These are phyloP conservation scores for Ochotona princeps DNA, from an alignment of 2,113 vertebrate species.

Conservation along the genomic window DNA sequence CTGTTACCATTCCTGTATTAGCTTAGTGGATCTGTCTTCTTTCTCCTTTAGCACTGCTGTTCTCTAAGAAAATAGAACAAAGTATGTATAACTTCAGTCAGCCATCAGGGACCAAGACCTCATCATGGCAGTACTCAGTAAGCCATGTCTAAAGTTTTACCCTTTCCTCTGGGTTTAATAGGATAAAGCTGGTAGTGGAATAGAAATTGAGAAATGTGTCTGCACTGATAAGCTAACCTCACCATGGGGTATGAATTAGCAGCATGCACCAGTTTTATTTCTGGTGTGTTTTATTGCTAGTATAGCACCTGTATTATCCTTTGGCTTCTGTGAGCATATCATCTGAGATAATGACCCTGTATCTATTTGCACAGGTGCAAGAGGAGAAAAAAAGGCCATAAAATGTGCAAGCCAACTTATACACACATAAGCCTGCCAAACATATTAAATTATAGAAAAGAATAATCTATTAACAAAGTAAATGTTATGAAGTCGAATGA, in stretches of 20 bases:
- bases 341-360: conserved; percentile 79
- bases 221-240: conserved; percentile 85
- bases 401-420: not conserved
- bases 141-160: conserved; percentile 80
- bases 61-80: conserved; percentile 57
- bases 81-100: conserved; percentile 73
- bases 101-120: conserved; percentile 79
- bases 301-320: conserved; percentile 70
- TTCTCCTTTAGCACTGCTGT: conserved; percentile 57
- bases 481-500: conserved; percentile 51
- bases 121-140: conserved; percentile 80
- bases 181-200: conserved; percentile 81
- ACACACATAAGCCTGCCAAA: not conserved
- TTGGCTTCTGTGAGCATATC: conserved; percentile 78
- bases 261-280: conserved; percentile 78
- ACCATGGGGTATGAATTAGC: conserved; percentile 83
- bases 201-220: conserved; percentile 85
- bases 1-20: not conserved
- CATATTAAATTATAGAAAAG: conserved; percentile 56
- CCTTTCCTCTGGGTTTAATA: conserved; percentile 83
- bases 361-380: conserved; percentile 81
- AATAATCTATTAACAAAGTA: conserved; percentile 59
- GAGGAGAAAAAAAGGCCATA: conserved; percentile 49
- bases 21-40: not conserved
- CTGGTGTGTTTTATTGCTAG: conserved; percentile 79